phyloP scores from a whole-genome alignment of 37 sponge, comb jelly and placozoan genomes.

The Diacarnus erythraeanus region DNA sequence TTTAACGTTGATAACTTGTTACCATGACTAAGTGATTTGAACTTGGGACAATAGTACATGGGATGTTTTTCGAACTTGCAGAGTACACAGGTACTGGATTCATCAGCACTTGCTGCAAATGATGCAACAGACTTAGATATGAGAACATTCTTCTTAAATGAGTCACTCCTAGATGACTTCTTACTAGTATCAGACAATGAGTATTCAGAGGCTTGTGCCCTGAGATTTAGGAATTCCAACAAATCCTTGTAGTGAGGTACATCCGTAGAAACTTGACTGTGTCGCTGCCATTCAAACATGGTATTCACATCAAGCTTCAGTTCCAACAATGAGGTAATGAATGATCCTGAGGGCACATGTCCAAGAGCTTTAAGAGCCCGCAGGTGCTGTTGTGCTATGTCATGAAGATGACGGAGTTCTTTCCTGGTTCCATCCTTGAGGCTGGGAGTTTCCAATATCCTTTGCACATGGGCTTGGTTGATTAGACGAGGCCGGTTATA shows the following conservation, averaged over 20 bases:
- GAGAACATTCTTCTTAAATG: background rate
- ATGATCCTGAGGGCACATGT: background rate
- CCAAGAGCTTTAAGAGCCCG: background rate
- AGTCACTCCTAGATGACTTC: background rate
- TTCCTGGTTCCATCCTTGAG: background rate
- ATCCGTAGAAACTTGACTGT: conserved; percentile 12
- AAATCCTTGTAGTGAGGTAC: conserved; percentile 7
- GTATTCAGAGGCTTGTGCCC: background rate
- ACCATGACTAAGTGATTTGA: conserved; percentile 8
- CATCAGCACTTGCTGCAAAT: background rate
- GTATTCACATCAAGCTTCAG: conserved; percentile 9
- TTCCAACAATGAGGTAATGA: background rate
- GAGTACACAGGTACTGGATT: conserved; percentile 12
- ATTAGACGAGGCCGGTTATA: conserved; percentile 20
- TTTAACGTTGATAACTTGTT: conserved; percentile 22
- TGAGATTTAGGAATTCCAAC: background rate
- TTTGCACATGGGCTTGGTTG: conserved; percentile 16
- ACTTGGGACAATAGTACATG: conserved; percentile 7
- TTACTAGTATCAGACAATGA: background rate
- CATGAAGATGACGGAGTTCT: background rate
- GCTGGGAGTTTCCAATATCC: conserved; percentile 10
- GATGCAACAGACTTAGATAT: background rate
- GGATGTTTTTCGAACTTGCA: conserved; percentile 22
- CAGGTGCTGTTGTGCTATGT: background rate
- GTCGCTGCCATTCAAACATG: conserved; percentile 41